Conservation (phyloP, 2,888 invertebrate genomes). For the Ophraella communa region DNA sequence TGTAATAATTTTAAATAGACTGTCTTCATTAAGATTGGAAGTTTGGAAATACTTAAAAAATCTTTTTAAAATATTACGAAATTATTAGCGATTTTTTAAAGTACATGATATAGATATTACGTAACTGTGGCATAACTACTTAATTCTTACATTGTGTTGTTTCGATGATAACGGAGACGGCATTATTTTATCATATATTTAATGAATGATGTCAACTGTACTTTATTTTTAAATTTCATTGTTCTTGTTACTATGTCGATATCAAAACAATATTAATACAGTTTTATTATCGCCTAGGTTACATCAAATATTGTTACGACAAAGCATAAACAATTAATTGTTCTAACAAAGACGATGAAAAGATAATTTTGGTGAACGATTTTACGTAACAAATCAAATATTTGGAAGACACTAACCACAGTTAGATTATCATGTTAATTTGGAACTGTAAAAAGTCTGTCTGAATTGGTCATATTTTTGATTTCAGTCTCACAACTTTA, state of each 20-base stretch:
- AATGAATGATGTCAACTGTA: background rate
- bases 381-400: no score
- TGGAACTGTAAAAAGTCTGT: no score
- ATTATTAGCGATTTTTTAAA: no score
- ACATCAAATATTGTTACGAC: constrained; percentile 7
- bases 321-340: background rate
- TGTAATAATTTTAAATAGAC: no score
- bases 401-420: no score
- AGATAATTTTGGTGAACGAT: no score
- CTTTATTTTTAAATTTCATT: constrained; percentile 1
- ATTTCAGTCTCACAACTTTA: no score
- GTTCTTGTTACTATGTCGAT: constrained; percentile 6
- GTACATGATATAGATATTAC: background rate
- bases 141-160: background rate
- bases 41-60: no score
- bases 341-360: background rate
- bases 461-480: no score
- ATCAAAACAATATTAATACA: constrained; percentile 1
- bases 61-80: no score
- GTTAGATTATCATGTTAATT: no score
- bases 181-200: background rate
- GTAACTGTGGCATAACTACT: background rate
- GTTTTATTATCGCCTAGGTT: constrained; percentile 5
- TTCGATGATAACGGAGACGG: background rate
- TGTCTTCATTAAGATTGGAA: no score